Conservation (phyloP, 2,797 vertebrate genomes). For the Muscicapa striata region DNA sequence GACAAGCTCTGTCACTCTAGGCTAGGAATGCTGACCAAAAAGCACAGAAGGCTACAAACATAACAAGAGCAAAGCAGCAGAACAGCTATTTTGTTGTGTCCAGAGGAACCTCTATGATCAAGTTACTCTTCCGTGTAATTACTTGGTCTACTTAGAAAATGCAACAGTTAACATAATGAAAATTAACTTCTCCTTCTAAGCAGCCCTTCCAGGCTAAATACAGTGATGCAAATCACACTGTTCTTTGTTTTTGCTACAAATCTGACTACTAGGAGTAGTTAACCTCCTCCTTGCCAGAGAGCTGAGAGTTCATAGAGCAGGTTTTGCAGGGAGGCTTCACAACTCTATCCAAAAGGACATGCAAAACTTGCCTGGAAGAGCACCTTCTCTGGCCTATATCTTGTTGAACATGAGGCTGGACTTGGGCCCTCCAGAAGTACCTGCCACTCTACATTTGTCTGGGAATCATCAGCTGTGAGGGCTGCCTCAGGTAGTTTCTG, state of each 20-base stretch:
- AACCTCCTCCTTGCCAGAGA: not conserved
- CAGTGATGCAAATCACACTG: not conserved
- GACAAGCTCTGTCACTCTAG: not conserved
- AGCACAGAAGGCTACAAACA: not conserved
- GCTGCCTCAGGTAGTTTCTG: not conserved
- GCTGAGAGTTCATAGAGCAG: not conserved
- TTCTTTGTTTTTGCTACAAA: not conserved
- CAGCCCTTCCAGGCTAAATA: not conserved
- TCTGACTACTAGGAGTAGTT: not conserved
- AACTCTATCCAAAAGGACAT: not conserved
- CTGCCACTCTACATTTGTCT: not conserved
- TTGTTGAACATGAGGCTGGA: accelerated
- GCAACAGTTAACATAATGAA: not conserved
- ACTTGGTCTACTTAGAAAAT: not conserved
- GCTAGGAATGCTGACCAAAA: not conserved
- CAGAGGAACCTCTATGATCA: not conserved
- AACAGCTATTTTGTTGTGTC: not conserved
- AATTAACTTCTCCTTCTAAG: not conserved
- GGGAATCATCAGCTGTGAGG: not conserved
- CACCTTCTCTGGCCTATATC: not conserved
- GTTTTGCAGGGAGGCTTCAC: not conserved
- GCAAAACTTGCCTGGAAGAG: not conserved
- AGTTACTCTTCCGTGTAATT: not conserved
- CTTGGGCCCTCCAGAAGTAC: not conserved
- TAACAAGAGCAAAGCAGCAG: not conserved